Base-by-base conservation (phyloP, 1,140 invertebrate species). In the Drosophila parabipectinata region DNA sequence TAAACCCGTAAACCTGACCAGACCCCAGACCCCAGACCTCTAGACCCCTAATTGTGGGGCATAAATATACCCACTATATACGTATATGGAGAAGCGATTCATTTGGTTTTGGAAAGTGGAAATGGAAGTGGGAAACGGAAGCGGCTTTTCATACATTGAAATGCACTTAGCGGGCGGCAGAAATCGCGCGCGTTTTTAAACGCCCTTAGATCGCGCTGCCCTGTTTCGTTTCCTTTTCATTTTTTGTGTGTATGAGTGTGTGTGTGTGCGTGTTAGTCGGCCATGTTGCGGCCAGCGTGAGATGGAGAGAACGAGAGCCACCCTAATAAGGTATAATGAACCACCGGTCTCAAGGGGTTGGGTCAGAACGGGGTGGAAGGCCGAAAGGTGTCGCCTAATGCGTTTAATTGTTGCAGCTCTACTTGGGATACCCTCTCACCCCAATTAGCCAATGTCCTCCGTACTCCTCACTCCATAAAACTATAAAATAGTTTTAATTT, bases 151-250 rank as follows among this genome's bases (percentile, higher is more conserved):
- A 61, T 78, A 85, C 82, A 85, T 87, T 85, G 82, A 85, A 85
- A 85, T 87, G 82, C 82, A 85, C 82, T 85, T 87, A 79, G 71
- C 51, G 39, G 32, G 69, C 47, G 37, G 54, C 37, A 58, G 55
- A 78, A 84, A 84, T 66, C 77, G 81, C 78, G 74, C 83, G 83
- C 82, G 74, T 76, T 87, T 82, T 79, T 68, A 78, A 85, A 79
- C 82, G 82, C 82, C 66, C 64, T 37, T 21, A 47, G 54, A 18
- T 51, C 41, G 41, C 14, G 34, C 10, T 12, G 10, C 10, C 34
- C 34, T 32, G 3, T 45, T 52, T 39, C 18, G 14, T 50, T 10
- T 44, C 7, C 3, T 44, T 9, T 9, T 18, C 30, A 34, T 8
- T 62, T 18, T 32, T 14, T 66, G 12, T 45, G 15, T 50, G n/a